phyloP scores from a whole-genome alignment of 2,797 vertebrate species.

The Craterocephalus amniculus region DNA sequence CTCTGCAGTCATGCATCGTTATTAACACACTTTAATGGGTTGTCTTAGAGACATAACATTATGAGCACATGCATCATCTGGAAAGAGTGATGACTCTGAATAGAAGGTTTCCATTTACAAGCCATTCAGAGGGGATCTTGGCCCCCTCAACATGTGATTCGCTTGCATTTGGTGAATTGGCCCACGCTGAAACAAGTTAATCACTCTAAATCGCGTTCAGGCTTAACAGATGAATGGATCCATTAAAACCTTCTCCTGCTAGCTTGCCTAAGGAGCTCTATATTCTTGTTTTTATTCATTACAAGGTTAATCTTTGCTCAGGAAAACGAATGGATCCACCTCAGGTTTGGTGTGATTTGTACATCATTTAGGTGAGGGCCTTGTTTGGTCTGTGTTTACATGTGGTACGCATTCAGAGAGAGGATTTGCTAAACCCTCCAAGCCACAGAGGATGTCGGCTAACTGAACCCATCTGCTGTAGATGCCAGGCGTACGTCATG shows the following conservation, averaged over 20 bases:
- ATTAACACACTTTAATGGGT: slow-evolving; percentile 22
- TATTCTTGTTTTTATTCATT: slow-evolving; percentile 9
- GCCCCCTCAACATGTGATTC: slow-evolving; percentile 1
- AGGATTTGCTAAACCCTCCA: slow-evolving; percentile 47
- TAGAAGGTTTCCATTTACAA: slow-evolving; percentile 31
- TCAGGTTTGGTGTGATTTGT: slow-evolving; percentile 38
- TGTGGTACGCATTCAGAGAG: slow-evolving; percentile 53
- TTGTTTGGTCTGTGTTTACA: slow-evolving; percentile 61
- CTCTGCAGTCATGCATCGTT: slow-evolving; percentile 22
- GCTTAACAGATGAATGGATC: not conserved
- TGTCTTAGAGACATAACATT: slow-evolving; percentile 27
- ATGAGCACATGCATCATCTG: slow-evolving; percentile 25
- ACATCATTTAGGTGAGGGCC: slow-evolving; percentile 37
- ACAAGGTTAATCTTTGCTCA: slow-evolving; percentile 1
- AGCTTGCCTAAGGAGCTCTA: not conserved
- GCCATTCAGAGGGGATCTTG: slow-evolving; percentile 4
- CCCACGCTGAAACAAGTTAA: slow-evolving; percentile 3
- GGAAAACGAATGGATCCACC: not conserved
- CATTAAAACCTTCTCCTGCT: not conserved
- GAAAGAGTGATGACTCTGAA: slow-evolving; percentile 30
- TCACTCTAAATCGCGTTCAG: not conserved
- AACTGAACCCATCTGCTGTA: slow-evolving; percentile 61
- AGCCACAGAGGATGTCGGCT: slow-evolving; percentile 61
- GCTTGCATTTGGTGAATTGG: not conserved
- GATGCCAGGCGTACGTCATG: slow-evolving; percentile 25